These are phyloP conservation scores for Brachionus paranguensis DNA, from an alignment of 1,140 invertebrate genomes.

Conservation along the genomic window DNA sequence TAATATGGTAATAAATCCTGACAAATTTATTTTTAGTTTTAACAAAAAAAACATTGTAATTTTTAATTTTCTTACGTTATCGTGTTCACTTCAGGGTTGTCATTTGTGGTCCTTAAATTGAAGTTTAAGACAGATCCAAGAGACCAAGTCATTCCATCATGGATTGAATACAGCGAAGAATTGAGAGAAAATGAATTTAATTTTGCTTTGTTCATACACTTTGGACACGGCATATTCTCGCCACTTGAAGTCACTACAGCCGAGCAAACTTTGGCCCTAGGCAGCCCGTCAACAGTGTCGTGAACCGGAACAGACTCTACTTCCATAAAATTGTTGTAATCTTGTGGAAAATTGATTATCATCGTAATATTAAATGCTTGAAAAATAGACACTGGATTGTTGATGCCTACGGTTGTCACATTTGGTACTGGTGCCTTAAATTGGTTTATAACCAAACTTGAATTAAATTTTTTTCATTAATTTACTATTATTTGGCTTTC, in stretches of 20 bases:
- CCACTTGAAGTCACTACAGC: slow-evolving; percentile 39
- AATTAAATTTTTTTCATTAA: neutral
- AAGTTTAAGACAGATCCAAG: neutral
- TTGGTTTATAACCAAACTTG: neutral
- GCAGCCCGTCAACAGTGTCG: slow-evolving; percentile 44
- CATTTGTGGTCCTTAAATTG: neutral
- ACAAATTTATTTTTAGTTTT: no score
- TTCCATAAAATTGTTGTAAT: neutral
- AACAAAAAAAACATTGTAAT: neutral
- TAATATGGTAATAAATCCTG: no score
- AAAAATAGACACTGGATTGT: neutral
- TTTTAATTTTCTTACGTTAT: neutral
- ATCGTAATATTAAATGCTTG: slow-evolving; percentile 32
- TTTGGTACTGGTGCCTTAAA: neutral
- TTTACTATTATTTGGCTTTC: neutral
- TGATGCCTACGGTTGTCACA: neutral
- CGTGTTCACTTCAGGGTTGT: neutral
- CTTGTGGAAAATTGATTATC: neutral
- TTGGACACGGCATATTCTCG: slow-evolving; percentile 42
- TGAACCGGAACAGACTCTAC: slow-evolving; percentile 36
- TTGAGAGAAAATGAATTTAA: neutral
- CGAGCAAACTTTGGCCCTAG: slow-evolving; percentile 41
- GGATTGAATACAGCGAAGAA: neutral
- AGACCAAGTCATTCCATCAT: slow-evolving; percentile 7
- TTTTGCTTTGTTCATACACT: neutral